Conservation (phyloP, 2,113 vertebrate genomes). For the Petroica traversi region DNA sequence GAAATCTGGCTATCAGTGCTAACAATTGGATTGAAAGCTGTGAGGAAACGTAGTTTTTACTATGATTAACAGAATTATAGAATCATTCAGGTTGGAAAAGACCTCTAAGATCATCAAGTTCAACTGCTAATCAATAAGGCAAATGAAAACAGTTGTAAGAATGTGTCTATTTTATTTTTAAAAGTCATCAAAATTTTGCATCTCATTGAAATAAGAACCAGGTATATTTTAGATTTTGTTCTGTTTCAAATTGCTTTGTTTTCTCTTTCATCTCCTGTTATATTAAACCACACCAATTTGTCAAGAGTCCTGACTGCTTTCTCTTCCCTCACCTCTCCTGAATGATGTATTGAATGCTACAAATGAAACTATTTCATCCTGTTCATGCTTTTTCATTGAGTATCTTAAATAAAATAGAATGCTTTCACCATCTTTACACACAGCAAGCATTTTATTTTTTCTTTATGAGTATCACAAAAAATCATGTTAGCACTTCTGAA, state of each 20-base stretch:
- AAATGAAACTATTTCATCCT: neutral
- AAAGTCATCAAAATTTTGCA: neutral
- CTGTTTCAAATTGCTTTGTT: neutral
- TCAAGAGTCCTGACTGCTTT: neutral
- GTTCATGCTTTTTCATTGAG: neutral
- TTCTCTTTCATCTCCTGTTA: neutral
- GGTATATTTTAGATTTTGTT: neutral
- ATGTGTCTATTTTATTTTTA: neutral
- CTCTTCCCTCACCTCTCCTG: neutral
- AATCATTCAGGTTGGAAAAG: neutral
- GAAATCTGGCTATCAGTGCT: neutral
- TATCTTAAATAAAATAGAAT: neutral
- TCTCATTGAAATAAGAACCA: neutral
- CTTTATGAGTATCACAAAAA: neutral
- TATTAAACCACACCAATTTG: neutral
- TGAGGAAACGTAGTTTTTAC: neutral
- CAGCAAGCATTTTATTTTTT: neutral
- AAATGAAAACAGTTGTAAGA: neutral
- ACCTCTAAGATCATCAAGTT: neutral
- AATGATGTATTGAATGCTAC: neutral
- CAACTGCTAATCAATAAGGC: neutral
- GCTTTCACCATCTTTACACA: neutral
- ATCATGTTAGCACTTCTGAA: neutral
- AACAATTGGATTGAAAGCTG: neutral
- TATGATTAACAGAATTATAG: neutral